These are phyloP conservation scores for Agrochola macilenta DNA, from an alignment of 2,888 invertebrate genomes.

Conservation along the genomic window DNA sequence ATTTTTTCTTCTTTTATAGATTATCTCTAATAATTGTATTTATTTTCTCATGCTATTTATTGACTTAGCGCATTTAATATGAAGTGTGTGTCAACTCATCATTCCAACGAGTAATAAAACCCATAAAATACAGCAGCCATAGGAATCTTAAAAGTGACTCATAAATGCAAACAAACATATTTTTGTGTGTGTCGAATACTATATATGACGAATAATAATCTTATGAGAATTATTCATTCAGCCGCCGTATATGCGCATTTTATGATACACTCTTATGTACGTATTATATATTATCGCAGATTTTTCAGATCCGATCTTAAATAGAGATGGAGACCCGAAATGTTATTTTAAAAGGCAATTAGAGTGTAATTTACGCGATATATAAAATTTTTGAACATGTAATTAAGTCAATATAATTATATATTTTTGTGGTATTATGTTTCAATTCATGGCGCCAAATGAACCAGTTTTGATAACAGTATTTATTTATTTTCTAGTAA, in stretches of 20 bases:
- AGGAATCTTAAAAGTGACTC: constrained; percentile 28
- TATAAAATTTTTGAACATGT: constrained; percentile 11
- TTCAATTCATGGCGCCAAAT: constrained; percentile 1
- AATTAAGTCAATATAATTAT: constrained; percentile 6
- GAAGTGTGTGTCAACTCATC: constrained; percentile 9
- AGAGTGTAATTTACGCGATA: constrained; percentile 32
- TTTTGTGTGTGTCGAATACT: constrained; percentile 18
- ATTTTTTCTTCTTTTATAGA: too few species aligned
- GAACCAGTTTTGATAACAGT: neutral
- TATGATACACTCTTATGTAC: constrained; percentile 2
- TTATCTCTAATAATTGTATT: neutral
- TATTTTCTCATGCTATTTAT: constrained; percentile 6
- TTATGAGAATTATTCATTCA: constrained; percentile 18
- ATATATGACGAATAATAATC: constrained; percentile 31
- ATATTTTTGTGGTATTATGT: neutral
- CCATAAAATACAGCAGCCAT: constrained; percentile 28
- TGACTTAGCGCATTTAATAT: neutral
- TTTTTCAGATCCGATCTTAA: constrained; percentile 7
- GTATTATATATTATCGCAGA: constrained; percentile 1
- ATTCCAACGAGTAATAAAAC: constrained; percentile 12
- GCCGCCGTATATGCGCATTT: constrained; percentile 5
- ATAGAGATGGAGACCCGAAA: constrained; percentile 32
- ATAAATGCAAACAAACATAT: constrained; percentile 34
- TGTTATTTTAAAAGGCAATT: constrained; percentile 44
- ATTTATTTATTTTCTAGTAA: neutral